Evolutionary conservation across 92 coral and sea anemone species (phyloP), one percentile per base, ranked within the genome.

Genomic region (Meandrina meandrites): DNA sequence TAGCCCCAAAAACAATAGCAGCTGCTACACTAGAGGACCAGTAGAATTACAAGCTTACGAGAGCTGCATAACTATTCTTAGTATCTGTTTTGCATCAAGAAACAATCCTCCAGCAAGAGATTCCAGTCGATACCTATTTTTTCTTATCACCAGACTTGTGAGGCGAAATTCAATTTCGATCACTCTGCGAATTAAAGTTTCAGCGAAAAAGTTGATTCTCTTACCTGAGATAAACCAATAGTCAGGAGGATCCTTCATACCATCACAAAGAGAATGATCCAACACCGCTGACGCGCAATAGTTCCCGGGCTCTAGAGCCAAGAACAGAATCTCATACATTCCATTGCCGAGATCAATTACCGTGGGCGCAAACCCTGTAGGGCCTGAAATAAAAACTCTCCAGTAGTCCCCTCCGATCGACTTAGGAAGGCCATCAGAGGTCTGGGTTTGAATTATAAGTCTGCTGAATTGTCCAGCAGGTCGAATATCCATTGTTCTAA

Each of bases 271-370:
- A 5, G 95, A 89, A 81, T 95, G 92, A 84, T 96, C 98, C 70
- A 96, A 86, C 34, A 76, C 86, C 17, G 92, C 93, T 11, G 79
- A 87, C 57, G 90, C 87, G 73, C 89, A 62, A 79, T 94, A 94
- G 67, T 86, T 84, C 47, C 98, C 98, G 24, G 98, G 94, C 37
- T 89, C 94, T 79, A 96, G 78, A 60, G 93, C 80, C 77, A 96
- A 92, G 24, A 94, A 95, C 83, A 96, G 67, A 4, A 91, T 92
- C 87, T 96, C 98, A 78, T 96, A 96, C 0, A 89, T 78, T 8
- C 98, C 98, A 80, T 96, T 95, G 12, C 75, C 86, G 68, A 90
- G 96, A 90, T 96, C 98, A 81, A 95, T 73, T 36, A 96, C 90
- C 27, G 95, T 94, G 40, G 98, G 98, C 53, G 96, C 82, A 76